Evolutionary conservation across 92 coral and sea anemone species (phyloP).

Genomic region (Virgularia gustaviana): DNA sequence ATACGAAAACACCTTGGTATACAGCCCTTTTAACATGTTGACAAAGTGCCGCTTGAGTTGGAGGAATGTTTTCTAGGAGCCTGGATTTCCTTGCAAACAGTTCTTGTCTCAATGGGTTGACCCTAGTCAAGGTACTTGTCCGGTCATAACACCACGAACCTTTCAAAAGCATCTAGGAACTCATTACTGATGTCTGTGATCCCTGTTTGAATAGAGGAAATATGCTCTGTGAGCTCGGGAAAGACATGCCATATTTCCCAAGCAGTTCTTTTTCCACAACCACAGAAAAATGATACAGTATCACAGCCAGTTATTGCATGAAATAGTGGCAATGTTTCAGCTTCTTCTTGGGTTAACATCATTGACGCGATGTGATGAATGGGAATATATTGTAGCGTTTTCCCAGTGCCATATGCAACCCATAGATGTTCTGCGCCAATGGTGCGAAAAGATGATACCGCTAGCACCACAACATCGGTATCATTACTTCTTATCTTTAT

Average conservation of each 20-base stretch:
- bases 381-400: conserved; percentile 23
- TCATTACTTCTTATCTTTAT: conserved; percentile 45
- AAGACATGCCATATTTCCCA: conserved; percentile 17
- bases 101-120: conserved; percentile 50
- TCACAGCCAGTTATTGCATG: conserved; percentile 57
- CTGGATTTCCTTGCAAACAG: conserved; percentile 58
- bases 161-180: conserved; percentile 39
- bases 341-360: conserved; percentile 27
- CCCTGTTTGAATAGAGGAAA: conserved; percentile 1
- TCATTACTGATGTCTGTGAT: conserved; percentile 14
- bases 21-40: conserved; percentile 57
- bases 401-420: conserved; percentile 45
- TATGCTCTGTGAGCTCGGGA: conserved; percentile 13
- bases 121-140: conserved; percentile 47
- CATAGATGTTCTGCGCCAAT: conserved; percentile 42
- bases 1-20: conserved; percentile 53
- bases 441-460: conserved; percentile 25
- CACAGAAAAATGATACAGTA: conserved; percentile 52
- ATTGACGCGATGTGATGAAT: conserved; percentile 37
- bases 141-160: conserved; percentile 52
- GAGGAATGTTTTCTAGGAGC: conserved; percentile 60
- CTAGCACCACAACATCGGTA: conserved; percentile 55
- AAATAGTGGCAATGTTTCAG: conserved; percentile 44
- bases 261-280: conserved; percentile 29
- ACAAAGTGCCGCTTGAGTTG: conserved; percentile 48